phyloP scores from a whole-genome alignment of 2,113 vertebrate genomes.

The Podarcis cretensis region DNA sequence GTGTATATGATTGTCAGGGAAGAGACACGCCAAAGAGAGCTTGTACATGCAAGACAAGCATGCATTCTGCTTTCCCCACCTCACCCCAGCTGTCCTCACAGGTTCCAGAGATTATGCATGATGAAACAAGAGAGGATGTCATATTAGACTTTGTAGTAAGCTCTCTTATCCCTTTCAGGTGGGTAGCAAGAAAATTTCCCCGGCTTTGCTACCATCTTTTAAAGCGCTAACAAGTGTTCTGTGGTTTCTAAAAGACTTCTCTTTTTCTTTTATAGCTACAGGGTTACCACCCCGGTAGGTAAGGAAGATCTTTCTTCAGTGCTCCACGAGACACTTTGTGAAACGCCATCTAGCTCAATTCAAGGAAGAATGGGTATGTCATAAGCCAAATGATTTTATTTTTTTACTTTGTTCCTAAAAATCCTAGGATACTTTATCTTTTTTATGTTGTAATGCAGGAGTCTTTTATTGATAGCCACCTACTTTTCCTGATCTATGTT shows the following conservation, averaged over 20 bases:
- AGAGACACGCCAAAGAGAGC: constrained; percentile 7
- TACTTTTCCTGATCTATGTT: constrained; percentile 44
- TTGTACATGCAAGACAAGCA: neutral
- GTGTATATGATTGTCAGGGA: neutral
- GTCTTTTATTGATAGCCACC: constrained; percentile 65
- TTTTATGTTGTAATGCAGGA: constrained; percentile 64
- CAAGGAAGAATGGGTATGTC: constrained; percentile 62
- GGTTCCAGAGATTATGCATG: constrained; percentile 40
- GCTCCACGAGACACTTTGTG: constrained; percentile 67
- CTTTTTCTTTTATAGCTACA: constrained; percentile 63
- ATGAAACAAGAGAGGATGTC: constrained; percentile 54
- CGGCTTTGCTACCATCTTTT: constrained; percentile 59
- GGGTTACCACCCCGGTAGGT: constrained; percentile 69
- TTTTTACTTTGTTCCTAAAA: constrained; percentile 53
- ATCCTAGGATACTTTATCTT: constrained; percentile 54
- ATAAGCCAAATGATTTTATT: constrained; percentile 53
- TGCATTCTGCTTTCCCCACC: constrained; percentile 8
- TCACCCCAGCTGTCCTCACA: neutral
- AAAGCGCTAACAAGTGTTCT: constrained; percentile 73
- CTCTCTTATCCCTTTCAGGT: constrained; percentile 70
- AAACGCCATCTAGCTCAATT: constrained; percentile 65
- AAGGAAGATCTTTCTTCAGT: constrained; percentile 73
- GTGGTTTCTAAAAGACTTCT: constrained; percentile 62
- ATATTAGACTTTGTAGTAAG: constrained; percentile 55
- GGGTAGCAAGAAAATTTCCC: constrained; percentile 63